Evolutionary conservation across 2,797 vertebrate species (phyloP).

Genomic region (Rhabdomys pumilio): DNA sequence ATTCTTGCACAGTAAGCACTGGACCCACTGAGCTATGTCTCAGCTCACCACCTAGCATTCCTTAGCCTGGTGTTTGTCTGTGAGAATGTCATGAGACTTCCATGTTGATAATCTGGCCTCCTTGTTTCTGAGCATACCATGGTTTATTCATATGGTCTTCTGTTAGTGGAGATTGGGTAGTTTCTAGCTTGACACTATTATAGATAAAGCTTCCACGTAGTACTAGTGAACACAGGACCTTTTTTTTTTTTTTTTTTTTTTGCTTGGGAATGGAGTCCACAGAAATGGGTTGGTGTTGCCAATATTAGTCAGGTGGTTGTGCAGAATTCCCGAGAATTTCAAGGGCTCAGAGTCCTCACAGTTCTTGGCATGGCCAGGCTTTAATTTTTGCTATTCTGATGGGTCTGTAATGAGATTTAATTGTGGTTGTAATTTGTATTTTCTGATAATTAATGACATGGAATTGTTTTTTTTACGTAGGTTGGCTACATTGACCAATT

Average conservation of each 20-base stretch:
- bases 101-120: background rate
- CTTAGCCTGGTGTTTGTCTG: background rate
- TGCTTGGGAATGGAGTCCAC: background rate
- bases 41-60: background rate
- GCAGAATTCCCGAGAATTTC: background rate
- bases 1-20: background rate
- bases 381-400: slow-evolving; percentile 26
- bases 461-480: background rate
- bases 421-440: slow-evolving; percentile 41
- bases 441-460: slow-evolving; percentile 39
- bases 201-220: background rate
- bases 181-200: slow-evolving; percentile 28
- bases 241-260: background rate
- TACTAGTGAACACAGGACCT: background rate
- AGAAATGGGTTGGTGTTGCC: background rate
- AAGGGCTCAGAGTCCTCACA: background rate
- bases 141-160: background rate
- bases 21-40: background rate
- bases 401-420: background rate
- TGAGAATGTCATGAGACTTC: background rate
- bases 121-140: background rate
- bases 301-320: slow-evolving; percentile 1
- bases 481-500: background rate
- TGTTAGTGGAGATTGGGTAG: background rate
- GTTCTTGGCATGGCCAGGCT: background rate